Percentiles rank a stretch among this genome's conserved stretches.
These are phyloP conservation scores for Corella eumyota DNA, from an alignment of 23 tunicate genomes.

Conservation along the genomic window DNA sequence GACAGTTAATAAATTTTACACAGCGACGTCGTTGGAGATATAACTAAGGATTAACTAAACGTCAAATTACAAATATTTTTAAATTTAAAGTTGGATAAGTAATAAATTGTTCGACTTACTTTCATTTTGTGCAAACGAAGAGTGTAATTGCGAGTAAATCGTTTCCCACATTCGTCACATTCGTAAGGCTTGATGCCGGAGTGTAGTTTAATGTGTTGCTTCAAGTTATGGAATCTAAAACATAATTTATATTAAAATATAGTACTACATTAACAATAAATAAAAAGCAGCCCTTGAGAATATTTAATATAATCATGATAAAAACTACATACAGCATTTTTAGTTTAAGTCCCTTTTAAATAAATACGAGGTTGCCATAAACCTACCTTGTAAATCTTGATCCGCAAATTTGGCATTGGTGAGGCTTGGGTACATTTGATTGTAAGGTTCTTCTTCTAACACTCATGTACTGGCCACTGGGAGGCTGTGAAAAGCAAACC, in stretches of 20 bases:
- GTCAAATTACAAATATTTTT: no score
- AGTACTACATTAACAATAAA: not conserved
- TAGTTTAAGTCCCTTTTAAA: no score
- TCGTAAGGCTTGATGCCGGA: constrained; percentile 96
- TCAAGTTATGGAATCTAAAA: constrained; percentile 86
- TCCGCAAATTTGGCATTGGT: constrained; percentile 96
- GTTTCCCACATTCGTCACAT: constrained; percentile 92
- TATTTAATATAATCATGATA: no score
- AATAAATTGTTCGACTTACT: no score
- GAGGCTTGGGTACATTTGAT: constrained; percentile 91
- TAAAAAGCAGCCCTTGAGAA: not conserved
- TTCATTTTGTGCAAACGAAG: constrained; percentile 93
- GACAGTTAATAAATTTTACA: no score
- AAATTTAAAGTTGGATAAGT: no score
- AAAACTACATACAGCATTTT: no score
- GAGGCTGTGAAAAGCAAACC: constrained; percentile 82
- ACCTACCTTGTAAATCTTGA: constrained; percentile 92
- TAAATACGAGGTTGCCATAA: no score
- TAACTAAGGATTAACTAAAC: no score
- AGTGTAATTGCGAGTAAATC: constrained; percentile 94
- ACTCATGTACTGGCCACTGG: constrained; percentile 84
- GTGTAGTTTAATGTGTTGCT: constrained; percentile 98
- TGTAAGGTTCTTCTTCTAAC: constrained; percentile 91
- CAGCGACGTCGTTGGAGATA: no score
- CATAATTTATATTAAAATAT: not conserved